Percentiles rank a stretch among this genome's conserved stretches.
Conservation (phyloP, 2,797 vertebrate genomes). For the Poeciliopsis gracilis region DNA sequence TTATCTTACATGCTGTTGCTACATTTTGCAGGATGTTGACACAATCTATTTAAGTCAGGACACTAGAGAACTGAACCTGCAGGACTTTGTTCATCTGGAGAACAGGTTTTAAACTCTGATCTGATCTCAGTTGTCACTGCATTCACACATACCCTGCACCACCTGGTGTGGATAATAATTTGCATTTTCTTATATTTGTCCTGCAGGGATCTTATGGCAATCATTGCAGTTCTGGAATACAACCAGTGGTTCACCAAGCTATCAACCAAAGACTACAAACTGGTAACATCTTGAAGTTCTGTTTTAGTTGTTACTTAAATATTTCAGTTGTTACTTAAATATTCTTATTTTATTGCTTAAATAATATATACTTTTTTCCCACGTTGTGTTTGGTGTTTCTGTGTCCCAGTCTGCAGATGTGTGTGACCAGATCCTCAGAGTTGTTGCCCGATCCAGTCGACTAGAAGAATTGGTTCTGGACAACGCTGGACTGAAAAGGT, state of each 20-base stretch:
- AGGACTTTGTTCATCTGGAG: constrained; percentile 96
- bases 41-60: constrained; percentile 97
- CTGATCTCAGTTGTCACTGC: not conserved
- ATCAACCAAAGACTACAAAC: constrained; percentile 90
- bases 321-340: not conserved
- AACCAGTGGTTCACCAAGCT: constrained; percentile 98
- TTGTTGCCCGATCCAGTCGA: constrained; percentile 88
- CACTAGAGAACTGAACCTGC: constrained; percentile 92
- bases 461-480: constrained; percentile 93
- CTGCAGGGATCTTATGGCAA: constrained; percentile 91
- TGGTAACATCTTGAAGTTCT: constrained; percentile 79
- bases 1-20: not conserved
- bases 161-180: not conserved
- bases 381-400: constrained; percentile 3
- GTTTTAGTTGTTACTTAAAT: not conserved
- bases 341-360: not conserved
- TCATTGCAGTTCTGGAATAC: constrained; percentile 91
- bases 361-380: rapidly evolving
- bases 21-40: constrained; percentile 88
- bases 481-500: constrained; percentile 92
- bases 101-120: constrained; percentile 82
- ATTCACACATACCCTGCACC: not conserved
- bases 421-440: constrained; percentile 91
- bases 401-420: constrained; percentile 86
- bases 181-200: constrained; percentile 21